These are phyloP conservation scores for Capromys pilorides DNA, from an alignment of 2,797 vertebrate genomes.

Conservation along the genomic window DNA sequence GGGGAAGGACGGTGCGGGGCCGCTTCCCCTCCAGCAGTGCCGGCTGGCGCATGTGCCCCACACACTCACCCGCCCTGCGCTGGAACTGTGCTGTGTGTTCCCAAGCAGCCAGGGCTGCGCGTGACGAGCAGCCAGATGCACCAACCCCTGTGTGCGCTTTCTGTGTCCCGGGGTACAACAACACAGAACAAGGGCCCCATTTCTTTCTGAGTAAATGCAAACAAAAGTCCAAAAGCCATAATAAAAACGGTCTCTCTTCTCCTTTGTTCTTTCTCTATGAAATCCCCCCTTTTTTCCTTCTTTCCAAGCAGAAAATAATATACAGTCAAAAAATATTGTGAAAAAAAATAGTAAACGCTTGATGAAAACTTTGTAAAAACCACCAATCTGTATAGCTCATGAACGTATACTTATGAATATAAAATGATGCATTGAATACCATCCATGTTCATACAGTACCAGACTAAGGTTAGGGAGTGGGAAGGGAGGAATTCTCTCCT, in stretches of 20 bases:
- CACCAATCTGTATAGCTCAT: not conserved
- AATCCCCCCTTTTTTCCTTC: no score
- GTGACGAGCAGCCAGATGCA: not conserved
- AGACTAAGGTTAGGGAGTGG: not conserved
- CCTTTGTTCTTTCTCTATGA: not conserved
- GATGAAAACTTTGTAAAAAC: not conserved
- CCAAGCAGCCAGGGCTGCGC: not conserved
- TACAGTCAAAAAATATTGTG: not conserved
- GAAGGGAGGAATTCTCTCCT: not conserved
- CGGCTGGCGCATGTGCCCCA: not conserved
- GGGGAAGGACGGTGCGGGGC: not conserved
- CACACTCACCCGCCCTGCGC: rapidly evolving
- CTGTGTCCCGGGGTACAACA: no score
- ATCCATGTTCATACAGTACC: not conserved
- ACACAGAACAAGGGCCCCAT: not conserved
- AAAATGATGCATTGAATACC: not conserved
- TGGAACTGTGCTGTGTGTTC: no score
- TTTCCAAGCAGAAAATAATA: not conserved
- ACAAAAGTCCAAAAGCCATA: not conserved
- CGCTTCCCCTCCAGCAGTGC: not conserved
- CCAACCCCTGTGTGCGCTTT: not conserved
- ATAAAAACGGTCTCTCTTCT: not conserved
- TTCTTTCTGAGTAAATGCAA: constrained; percentile 28
- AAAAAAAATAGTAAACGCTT: not conserved
- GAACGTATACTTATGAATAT: not conserved